Percentiles rank a stretch among this genome's conserved stretches.
Evolutionary conservation across 2,888 invertebrate genomes (phyloP).

Genomic region (Chydorus sphaericus): DNA sequence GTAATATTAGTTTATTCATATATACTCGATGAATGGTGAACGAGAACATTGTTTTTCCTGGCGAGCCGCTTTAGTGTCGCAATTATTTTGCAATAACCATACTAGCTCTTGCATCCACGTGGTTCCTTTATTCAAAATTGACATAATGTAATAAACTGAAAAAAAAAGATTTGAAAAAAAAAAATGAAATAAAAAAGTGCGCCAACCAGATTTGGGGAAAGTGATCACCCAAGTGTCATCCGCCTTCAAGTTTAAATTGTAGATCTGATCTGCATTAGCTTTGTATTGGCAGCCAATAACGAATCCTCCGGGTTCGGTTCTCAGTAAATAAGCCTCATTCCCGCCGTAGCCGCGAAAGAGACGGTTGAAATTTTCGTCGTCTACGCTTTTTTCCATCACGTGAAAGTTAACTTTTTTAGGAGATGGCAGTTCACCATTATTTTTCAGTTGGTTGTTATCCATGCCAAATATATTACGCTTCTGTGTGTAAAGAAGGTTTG

Average conservation of each 20-base stretch:
- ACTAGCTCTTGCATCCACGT: constrained; percentile 12
- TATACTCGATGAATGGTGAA: constrained; percentile 8
- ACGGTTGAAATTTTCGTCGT: no score
- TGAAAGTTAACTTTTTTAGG: no score
- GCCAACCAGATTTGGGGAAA: constrained; percentile 9
- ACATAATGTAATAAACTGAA: neutral
- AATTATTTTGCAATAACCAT: constrained; percentile 10
- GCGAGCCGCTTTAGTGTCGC: neutral
- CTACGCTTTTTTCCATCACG: no score
- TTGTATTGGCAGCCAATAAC: neutral
- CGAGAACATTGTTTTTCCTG: neutral
- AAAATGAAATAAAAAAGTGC: neutral
- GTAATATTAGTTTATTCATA: neutral
- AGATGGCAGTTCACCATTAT: no score
- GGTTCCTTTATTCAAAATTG: neutral
- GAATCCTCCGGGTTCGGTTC: neutral
- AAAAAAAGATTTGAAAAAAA: neutral
- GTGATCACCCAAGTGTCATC: constrained; percentile 12
- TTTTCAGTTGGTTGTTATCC: no score
- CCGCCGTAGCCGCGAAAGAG: no score
- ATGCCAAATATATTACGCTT: no score
- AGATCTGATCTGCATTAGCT: neutral
- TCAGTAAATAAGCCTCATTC: no score
- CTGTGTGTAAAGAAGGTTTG: no score
- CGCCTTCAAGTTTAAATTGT: neutral